Conservation (phyloP, 2,888 invertebrate genomes). For the Tinea semifulvella region DNA sequence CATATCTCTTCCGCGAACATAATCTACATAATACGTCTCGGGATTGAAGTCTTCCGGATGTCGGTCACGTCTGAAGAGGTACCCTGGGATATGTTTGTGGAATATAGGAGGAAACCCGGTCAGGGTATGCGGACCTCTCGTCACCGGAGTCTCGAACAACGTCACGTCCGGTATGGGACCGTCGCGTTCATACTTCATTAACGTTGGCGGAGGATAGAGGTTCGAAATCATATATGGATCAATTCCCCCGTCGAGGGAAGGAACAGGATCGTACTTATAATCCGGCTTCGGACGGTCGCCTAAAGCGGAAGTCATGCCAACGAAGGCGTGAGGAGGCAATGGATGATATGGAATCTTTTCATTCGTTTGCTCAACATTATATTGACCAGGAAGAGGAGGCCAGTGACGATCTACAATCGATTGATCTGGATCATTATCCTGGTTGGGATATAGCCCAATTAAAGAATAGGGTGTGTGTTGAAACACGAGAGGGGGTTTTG, state of each 20-base stretch:
- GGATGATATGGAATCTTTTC: slow-evolving; percentile 45
- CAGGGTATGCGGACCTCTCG: slow-evolving; percentile 50
- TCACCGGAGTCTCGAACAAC: slow-evolving; percentile 36
- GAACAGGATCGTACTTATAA: slow-evolving; percentile 51
- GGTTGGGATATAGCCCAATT: slow-evolving; percentile 47
- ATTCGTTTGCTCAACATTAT: slow-evolving; percentile 42
- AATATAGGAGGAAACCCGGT: slow-evolving; percentile 57
- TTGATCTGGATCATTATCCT: slow-evolving; percentile 48
- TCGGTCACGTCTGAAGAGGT: slow-evolving; percentile 52
- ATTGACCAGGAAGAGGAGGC: slow-evolving; percentile 58
- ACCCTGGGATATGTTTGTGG: slow-evolving; percentile 57
- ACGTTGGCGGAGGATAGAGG: slow-evolving; percentile 40
- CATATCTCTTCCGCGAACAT: slow-evolving; percentile 60
- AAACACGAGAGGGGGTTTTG: slow-evolving; percentile 33
- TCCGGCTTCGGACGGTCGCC: slow-evolving; percentile 48
- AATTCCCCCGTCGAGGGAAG: slow-evolving; percentile 44
- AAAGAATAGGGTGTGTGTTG: slow-evolving; percentile 48
- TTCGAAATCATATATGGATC: slow-evolving; percentile 49
- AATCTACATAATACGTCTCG: slow-evolving; percentile 63
- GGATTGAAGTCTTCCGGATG: slow-evolving; percentile 55
- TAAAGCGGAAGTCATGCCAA: slow-evolving; percentile 54
- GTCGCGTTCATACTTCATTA: slow-evolving; percentile 54
- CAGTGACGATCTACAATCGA: slow-evolving; percentile 46
- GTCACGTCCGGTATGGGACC: slow-evolving; percentile 51
- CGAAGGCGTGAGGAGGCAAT: slow-evolving; percentile 47